Base-by-base conservation (phyloP, 1,140 invertebrate genomes). In the Drosophila tristis region DNA sequence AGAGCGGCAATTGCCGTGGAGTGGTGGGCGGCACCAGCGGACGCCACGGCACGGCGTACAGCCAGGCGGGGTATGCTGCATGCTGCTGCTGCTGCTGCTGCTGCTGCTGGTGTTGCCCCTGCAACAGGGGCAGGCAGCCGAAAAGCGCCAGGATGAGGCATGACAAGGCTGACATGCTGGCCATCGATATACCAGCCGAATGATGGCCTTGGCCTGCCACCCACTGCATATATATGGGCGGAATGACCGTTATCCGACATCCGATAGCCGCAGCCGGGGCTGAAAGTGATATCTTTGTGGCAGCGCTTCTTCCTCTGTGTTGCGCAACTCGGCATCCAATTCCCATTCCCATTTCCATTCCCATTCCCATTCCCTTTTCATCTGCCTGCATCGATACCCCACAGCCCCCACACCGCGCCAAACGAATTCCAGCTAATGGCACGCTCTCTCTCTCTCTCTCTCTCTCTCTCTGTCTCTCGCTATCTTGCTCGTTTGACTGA, bases 1-100 rank as follows among this genome's bases (percentile, higher is more conserved):
- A 23, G 5, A 53, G 42, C 6, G 25, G 51, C 1, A 1, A 16
- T 23, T 13, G 25, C n/a, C 15, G 59, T 49, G 16, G 16, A 5
- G 26, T 43, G 25, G 71, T 43, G 31, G 71, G 51, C 71, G 74
- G 45, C 13, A 75, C 25, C 20, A 75, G 9, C 15, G 72, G 72
- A 1, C 72, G 61, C 72, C 72, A 75, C 11, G 72, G 71, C 72
- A 75, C 74, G 5, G 71, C 42, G 13, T 66, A 66, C 0, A 75
- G 20, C 60, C 61, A 75, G 16, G 61, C 15, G 20, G 44, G 39
- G 3, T 59, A 54, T 5, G 13, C 35, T 5, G 26, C 31, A 11
- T 54, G 8, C 7, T n/a, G 26, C 5, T n/a, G 26, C 5, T 25
- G 42, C 11, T 54, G 8, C 7, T n/a, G 26, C 5, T n/a, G 26